Conservation (phyloP, 2,888 invertebrate genomes). For the Cotesia congregata region DNA sequence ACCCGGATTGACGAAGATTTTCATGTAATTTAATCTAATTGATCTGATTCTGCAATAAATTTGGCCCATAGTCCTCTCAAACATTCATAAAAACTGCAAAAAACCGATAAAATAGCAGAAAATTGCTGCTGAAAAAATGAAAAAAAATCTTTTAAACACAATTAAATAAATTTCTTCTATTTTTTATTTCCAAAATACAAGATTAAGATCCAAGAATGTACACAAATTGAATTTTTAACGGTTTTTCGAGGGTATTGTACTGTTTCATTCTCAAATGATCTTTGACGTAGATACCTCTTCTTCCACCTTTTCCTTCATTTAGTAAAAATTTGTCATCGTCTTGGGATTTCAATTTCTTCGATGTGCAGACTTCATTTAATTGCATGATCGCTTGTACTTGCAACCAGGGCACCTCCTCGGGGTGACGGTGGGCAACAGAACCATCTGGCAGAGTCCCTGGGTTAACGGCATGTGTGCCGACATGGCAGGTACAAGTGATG, state of each 20-base stretch:
- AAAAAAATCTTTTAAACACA: constrained; percentile 1
- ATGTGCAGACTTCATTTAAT: constrained; percentile 1
- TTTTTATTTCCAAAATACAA: not conserved
- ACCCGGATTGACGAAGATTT: not conserved
- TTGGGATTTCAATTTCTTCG: not conserved
- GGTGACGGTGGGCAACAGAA: constrained; percentile 23
- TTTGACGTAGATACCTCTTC: not conserved
- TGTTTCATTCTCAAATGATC: too few relatives aligned
- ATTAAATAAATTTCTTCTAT: constrained; percentile 1
- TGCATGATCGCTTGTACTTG: not conserved
- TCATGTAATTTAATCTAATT: constrained; percentile 5
- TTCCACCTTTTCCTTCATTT: not conserved
- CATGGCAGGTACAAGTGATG: constrained; percentile 7
- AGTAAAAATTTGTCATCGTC: not conserved
- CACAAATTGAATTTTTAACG: not conserved
- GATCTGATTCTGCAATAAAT: constrained; percentile 5
- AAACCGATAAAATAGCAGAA: constrained; percentile 3
- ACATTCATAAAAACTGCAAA: too few relatives aligned
- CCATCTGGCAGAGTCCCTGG: constrained; percentile 16
- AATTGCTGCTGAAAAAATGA: constrained; percentile 2
- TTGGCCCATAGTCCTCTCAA: constrained; percentile 10
- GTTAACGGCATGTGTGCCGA: not conserved
- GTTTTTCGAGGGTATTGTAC: not conserved
- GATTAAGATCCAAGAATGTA: too few relatives aligned
- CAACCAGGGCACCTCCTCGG: constrained; percentile 20